Base-by-base conservation (phyloP, 2,888 invertebrate species). In the Hirtodrosophila trivittata region DNA sequence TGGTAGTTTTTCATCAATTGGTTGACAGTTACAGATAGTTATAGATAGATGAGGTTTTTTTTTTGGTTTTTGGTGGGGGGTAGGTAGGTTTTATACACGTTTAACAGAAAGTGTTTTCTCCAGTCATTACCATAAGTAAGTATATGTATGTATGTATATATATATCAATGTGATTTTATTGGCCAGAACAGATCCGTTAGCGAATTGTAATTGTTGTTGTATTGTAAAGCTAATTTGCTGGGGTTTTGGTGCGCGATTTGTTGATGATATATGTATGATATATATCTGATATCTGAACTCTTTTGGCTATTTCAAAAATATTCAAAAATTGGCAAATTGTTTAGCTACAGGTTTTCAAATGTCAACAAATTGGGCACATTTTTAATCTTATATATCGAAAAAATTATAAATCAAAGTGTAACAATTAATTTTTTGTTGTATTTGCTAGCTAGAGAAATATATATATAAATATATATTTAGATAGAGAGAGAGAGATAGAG, bases 91-190 rank as follows among this genome's bases (percentile, higher is more conserved):
- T 58, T 75, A 57, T 64, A 74, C 57, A 75, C 66, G 51, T 60
- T 69, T 67, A n/a, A 71, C 52, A 59, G 42, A 52, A 56, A 66
- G 63, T 69, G 51, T 66, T 71, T 76, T 90, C 90, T 90, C 90
- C 90, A 90, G 90, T 90, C 91, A 90, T 91, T 91, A 89, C 84
- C 87, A 87, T 91, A 70, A 51, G 56, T 74, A 90, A 68, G 45
- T 70, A 57, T 38, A 39, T 45, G 50, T 64, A 33, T 38, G 26
- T 43, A 42, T 46, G 16, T 30, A 38, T 47, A 25, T 47, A 25
- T 45, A 16, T 67, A 52, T 38, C 62, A 63, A 75, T 69, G 70
- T 83, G 60, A 75, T 69, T 70, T 83, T 63, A 80, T 72, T 60
- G 82, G 85, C 82, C 81, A 71, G 84, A 84, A 86, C 62, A 57